Base-by-base conservation (phyloP, 2,888 invertebrate species). In the Microplitis manilae region DNA sequence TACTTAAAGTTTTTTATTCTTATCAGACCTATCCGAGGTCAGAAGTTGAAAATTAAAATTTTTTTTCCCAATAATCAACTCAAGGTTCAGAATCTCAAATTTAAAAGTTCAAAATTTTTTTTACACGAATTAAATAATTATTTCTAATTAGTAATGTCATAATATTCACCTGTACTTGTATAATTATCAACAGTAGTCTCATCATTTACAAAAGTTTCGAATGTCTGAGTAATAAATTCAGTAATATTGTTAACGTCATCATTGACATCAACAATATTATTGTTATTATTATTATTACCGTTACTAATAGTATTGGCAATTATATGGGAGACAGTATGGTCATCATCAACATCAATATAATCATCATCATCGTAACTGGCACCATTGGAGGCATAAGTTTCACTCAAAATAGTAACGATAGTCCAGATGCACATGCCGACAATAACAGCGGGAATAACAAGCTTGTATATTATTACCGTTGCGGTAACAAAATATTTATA, bases 351-450 rank as follows among this genome's bases (percentile, higher is more conserved):
- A 38, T 67, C 59, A 7, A 62, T 41, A 30, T 30, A 60, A 68
- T 60, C 50, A n/a, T 50, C 50, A 50, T 50, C 50, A 5, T 50
- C 50, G 50, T 50, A 50, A 13, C 50, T 50, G 50, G 50, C 13
- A 50, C 50, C 13, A 50, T 50, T 50, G 13, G 50, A 8, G 1
- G 50, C 50, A 50, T 50, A 50, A 50, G 50, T 50, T 50, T 50
- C 50, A 50, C 50, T 50, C 13, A 68, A 40, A 59, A 75, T 7
- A 20, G 61, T 30, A 8, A 68, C 17, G 8, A 70, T 64, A 67
- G 69, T 74, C 61, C 75, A 80, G n/a, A 77, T n/a, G 38, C 78
- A 59, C 9, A 73, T 50, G 9, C 60, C 50, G 30, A 77, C 68
- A 9, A 75, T 62, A 39, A 76, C 8, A 6, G 40, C 20, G 15